A percentile compares a stretch with the other conserved stretches of the same genome.
Evolutionary conservation across 2,888 invertebrate species (phyloP).

Genomic region (Cenopis cana): DNA sequence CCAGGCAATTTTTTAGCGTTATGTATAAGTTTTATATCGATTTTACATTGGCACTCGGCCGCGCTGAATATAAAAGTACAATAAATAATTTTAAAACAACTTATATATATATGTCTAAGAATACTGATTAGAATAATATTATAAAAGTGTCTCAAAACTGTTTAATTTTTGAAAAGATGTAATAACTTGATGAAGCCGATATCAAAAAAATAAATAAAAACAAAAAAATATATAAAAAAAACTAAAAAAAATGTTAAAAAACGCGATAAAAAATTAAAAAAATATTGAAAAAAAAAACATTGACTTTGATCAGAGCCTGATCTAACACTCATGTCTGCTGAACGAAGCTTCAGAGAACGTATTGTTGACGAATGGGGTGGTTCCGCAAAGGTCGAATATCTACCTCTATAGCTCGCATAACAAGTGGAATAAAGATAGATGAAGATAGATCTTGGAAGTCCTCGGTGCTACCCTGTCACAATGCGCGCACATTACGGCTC

Average conservation of each 20-base stretch:
- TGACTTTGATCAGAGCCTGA: constrained; percentile 59
- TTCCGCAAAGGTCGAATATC: neutral
- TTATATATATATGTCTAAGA: constrained; percentile 70
- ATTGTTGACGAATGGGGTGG: neutral
- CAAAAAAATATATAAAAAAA: constrained; percentile 59
- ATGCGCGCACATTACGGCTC: neutral
- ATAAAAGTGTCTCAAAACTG: constrained; percentile 74
- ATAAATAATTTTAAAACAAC: constrained; percentile 77
- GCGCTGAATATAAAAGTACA: constrained; percentile 78
- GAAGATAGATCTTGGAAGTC: neutral
- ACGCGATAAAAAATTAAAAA: constrained; percentile 52
- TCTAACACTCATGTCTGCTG: constrained; percentile 59
- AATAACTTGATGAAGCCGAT: constrained; percentile 60
- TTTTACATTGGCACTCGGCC: constrained; percentile 78
- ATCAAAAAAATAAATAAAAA: constrained; percentile 59
- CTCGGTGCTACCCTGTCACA: neutral
- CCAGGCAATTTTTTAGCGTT: constrained; percentile 68
- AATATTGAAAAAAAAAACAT: constrained; percentile 61
- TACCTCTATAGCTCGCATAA: neutral
- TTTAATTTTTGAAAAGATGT: constrained; percentile 72
- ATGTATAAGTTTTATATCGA: constrained; percentile 79
- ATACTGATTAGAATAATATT: constrained; percentile 73
- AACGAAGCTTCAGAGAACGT: constrained; percentile 2
- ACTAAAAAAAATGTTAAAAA: constrained; percentile 61
- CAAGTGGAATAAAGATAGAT: neutral